Evolutionary conservation across 1,140 invertebrate genomes (phyloP).

Genomic region (Drosophila dunni): DNA sequence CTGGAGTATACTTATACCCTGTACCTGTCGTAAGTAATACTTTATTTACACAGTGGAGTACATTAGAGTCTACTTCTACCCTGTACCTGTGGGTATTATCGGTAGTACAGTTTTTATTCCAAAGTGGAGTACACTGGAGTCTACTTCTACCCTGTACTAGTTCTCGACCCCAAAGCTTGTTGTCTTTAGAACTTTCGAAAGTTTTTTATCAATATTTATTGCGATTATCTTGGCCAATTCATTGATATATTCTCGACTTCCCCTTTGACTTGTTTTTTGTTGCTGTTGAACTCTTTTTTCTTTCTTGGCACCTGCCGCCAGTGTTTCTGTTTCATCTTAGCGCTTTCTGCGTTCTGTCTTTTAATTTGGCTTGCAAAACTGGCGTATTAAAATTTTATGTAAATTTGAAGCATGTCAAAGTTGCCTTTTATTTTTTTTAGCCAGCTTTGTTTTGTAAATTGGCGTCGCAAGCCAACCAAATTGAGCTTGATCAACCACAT

Average conservation of each 20-base stretch:
- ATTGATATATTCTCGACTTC: slow-evolving; percentile 41
- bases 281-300: slow-evolving; percentile 7
- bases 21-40: too few species aligned
- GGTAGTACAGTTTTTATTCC: too few species aligned
- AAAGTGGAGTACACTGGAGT: not conserved
- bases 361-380: slow-evolving; percentile 59
- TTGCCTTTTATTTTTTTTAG: slow-evolving; percentile 22
- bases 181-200: slow-evolving; percentile 7
- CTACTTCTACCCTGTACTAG: not conserved
- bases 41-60: too few species aligned
- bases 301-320: slow-evolving; percentile 48
- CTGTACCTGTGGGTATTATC: too few species aligned
- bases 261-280: slow-evolving; percentile 7
- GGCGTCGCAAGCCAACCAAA: slow-evolving; percentile 43
- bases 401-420: slow-evolving; percentile 39
- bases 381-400: slow-evolving; percentile 73
- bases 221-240: slow-evolving; percentile 16
- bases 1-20: too few species aligned
- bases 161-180: not conserved
- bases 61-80: too few species aligned
- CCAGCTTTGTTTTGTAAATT: slow-evolving; percentile 28
- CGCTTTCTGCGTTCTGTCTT: slow-evolving; percentile 44
- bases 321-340: slow-evolving; percentile 57
- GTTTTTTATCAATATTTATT: slow-evolving; percentile 15
- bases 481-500: slow-evolving; percentile 24